Base-by-base conservation (phyloP, 1,140 invertebrate genomes). In the Planococcus citri region DNA sequence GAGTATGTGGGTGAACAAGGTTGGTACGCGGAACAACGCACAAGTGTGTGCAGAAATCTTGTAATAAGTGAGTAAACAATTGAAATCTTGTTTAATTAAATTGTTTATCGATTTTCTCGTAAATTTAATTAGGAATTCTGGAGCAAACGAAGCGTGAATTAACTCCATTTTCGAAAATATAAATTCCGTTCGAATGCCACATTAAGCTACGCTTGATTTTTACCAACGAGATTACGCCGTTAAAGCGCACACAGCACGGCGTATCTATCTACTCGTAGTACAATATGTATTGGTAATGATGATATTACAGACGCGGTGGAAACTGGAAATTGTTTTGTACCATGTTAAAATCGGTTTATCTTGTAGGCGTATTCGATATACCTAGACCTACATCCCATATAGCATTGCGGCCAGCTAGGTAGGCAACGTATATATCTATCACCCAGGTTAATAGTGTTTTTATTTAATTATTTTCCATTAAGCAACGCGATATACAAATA, bases 21-120 rank as follows among this genome's bases (percentile, higher is more conserved):
- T n/a, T n/a, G n/a, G n/a, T n/a, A n/a, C n/a, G 12, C 29, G 12
- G 29, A 33, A 33, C 4, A 33, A 33, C 29, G 29, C 29, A 33
- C 29, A 12, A 33, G 29, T 12, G 12, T 33, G 29, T 33, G 12
- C 4, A 51, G 12, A 51, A 51, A 51, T 51, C 41, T 51, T 20
- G n/a, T 51, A 51, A 51, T 51, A 33, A 33, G 29, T 20, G 41
- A 51, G 41, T 51, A 51, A 51, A 51, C 41, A 51, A 51, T 51
- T 51, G 41, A 51, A 51, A 51, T 51, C 41, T 51, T 51, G 41
- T 51, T 51, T 51, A 51, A 51, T 51, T 51, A 51, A 51, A 51
- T 51, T 51, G 41, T 51, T 51, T 20, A 51, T 51, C 41, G 41
- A 51, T 51, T 51, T 51, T 51, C 10, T 51, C 41, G 12, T 20